Evolutionary conservation across 2,113 vertebrate species (phyloP).

Genomic region (Probosciger aterrimus): DNA sequence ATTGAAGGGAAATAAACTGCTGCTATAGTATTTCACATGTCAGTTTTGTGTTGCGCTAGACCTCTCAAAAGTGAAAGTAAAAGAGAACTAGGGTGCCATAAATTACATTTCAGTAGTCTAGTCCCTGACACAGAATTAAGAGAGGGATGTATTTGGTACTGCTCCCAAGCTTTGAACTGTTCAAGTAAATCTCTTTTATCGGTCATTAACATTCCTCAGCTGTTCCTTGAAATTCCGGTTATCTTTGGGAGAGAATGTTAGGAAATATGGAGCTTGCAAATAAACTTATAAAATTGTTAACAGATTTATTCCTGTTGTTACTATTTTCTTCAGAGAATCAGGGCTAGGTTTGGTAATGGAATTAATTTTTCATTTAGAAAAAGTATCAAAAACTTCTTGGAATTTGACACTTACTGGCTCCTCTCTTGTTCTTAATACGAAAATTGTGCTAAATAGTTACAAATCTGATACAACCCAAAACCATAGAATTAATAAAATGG

Average conservation of each 20-base stretch:
- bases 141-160: neutral
- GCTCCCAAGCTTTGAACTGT: neutral
- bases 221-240: constrained; percentile 50
- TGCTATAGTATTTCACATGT: neutral
- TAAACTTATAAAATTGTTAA: neutral
- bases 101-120: neutral
- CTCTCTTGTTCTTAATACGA: neutral
- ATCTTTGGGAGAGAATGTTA: neutral
- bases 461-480: neutral
- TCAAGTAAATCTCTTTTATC: constrained; percentile 37
- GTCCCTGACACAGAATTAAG: neutral
- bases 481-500: neutral
- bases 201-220: constrained; percentile 50
- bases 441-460: neutral
- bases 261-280: neutral
- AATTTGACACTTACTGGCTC: neutral
- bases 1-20: neutral
- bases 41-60: neutral
- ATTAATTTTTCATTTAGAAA: neutral
- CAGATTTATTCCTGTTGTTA: neutral
- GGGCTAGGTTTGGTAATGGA: neutral
- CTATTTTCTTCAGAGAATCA: neutral
- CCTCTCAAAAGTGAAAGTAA: neutral
- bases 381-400: neutral
- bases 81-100: neutral